Evolutionary conservation across 2,113 vertebrate species (phyloP).

Genomic region (Oplegnathus fasciatus): DNA sequence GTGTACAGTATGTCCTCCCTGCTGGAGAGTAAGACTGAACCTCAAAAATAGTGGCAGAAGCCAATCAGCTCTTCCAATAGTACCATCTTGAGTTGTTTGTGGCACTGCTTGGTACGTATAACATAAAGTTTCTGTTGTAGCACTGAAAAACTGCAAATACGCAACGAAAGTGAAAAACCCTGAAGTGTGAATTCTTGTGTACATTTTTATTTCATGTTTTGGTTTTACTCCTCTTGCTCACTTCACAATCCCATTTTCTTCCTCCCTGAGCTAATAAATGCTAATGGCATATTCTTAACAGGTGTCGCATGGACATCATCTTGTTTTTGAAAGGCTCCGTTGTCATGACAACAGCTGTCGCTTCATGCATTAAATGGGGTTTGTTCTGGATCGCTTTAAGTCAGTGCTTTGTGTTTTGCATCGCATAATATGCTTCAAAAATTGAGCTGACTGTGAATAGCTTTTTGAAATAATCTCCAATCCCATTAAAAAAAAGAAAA

Average conservation of each 20-base stretch:
- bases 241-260: not conserved
- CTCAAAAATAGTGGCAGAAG: not conserved
- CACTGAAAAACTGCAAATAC: not conserved
- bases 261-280: slow-evolving; percentile 7
- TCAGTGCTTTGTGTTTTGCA: slow-evolving; percentile 21
- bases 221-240: not conserved
- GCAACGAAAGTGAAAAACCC: not conserved
- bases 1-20: slow-evolving; percentile 19
- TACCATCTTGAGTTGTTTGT: not conserved
- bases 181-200: not conserved
- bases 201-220: not conserved
- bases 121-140: not conserved
- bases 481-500: not conserved
- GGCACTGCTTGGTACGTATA: too few species aligned
- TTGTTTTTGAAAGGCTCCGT: slow-evolving; percentile 55
- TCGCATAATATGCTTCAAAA: slow-evolving; percentile 12
- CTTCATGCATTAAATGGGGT: slow-evolving; percentile 27
- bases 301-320: slow-evolving; percentile 20
- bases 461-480: slow-evolving; percentile 20
- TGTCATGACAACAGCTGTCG: slow-evolving; percentile 73
- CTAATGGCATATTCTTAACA: slow-evolving; percentile 41
- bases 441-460: slow-evolving; percentile 9
- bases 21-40: not conserved
- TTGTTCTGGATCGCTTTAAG: slow-evolving; percentile 23
- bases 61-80: not conserved